Conservation (phyloP, 2,888 invertebrate species). For the Boloria euphrosyne region DNA sequence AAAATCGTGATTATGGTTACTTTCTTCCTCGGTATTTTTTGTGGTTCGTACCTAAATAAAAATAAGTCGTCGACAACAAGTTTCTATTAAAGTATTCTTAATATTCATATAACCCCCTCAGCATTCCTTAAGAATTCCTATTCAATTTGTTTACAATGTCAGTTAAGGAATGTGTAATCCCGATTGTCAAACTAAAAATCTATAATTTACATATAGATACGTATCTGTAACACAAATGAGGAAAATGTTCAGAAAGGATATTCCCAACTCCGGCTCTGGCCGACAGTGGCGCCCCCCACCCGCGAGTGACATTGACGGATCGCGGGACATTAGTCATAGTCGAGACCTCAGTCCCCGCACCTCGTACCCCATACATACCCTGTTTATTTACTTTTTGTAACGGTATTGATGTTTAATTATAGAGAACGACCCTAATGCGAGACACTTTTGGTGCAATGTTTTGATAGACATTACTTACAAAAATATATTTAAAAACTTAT, state of each 20-base stretch:
- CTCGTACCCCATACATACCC: constrained; percentile 74
- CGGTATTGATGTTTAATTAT: constrained; percentile 83
- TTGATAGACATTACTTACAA: constrained; percentile 47
- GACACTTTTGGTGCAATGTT: constrained; percentile 73
- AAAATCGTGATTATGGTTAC: too few relatives aligned
- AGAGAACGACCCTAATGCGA: constrained; percentile 73
- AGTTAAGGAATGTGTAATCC: constrained; percentile 32
- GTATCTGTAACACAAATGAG: constrained; percentile 64
- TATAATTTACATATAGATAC: constrained; percentile 74
- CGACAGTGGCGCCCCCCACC: constrained; percentile 71
- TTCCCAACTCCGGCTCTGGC: constrained; percentile 69
- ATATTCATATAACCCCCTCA: constrained; percentile 21
- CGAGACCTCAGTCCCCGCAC: constrained; percentile 76
- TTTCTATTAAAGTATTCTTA: constrained; percentile 7
- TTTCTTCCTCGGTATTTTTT: too few relatives aligned
- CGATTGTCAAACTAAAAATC: constrained; percentile 51
- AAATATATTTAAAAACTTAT: constrained; percentile 26
- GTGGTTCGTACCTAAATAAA: too few relatives aligned
- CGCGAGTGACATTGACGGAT: constrained; percentile 86
- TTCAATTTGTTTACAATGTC: constrained; percentile 34
- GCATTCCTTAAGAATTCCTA: constrained; percentile 32
- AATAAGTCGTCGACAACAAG: background rate
- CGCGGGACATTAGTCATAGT: constrained; percentile 87
- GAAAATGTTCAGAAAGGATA: constrained; percentile 77
- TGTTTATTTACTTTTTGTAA: constrained; percentile 82